Base-by-base conservation (phyloP, 1,140 invertebrate species). In the Matsumurasca onukii region DNA sequence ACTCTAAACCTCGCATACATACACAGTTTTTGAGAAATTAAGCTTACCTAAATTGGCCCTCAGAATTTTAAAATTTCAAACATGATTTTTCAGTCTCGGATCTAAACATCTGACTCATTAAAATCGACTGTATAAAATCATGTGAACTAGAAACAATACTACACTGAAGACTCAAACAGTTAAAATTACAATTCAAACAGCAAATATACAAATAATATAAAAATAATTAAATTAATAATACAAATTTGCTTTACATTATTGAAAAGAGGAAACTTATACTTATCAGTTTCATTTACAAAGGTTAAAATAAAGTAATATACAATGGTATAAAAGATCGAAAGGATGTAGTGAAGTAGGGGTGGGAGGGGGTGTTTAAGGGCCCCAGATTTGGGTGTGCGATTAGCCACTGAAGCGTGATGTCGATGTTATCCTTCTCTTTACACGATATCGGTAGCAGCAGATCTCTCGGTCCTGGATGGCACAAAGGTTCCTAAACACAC, bases 361-460 rank as follows among this genome's bases (percentile, higher is more conserved):
- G 5, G 5, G 55, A 59, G 49, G 20, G 5, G 49, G 20, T 20
- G 49, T 68, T 63, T 63, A 51, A 57, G 67, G 1, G 67, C 31
- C 15, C 92, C 91, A 75, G 91, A 89, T 82, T 97, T 97, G 78
- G 97, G 87, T 99, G 97, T 77, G 94, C 91, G 85, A 99, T 99
- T 76, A 99, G 88, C 98, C 98, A 99, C 82, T 99, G 97, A 75
- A 99, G 87, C 69, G 98, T 99, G 75, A 99, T 99, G 80, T 99
- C 98, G 80, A 99, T 99, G 86, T 99, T 99, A 84, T 98, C 95
- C 84, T 99, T 98, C 84, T 99, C 95, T 86, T 99, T 99, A 86
- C 98, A 99, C 62, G 97, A 99, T 85, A 99, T 99, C 74, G 97
- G 82, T 99, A 99, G 83, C 98, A 99, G 83, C 98, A 99, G 71